Conservation (phyloP, 53 echinoderm and acorn worm species). For the Holothuria scabra region DNA sequence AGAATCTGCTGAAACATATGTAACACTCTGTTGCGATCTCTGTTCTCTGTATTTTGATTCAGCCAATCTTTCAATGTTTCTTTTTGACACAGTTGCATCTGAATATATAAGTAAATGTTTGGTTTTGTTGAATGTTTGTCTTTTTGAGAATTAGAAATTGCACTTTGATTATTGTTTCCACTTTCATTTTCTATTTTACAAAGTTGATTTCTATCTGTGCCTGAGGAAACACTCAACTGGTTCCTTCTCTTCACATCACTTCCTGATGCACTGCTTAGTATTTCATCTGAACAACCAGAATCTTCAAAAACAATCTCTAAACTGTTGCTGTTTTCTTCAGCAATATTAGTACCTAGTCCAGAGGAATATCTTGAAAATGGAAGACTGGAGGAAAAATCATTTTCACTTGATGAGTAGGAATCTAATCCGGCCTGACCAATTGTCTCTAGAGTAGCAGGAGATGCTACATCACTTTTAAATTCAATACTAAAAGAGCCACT, state of each 20-base stretch:
- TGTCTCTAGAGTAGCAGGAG: background rate
- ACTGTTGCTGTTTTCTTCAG: slow-evolving; percentile 60
- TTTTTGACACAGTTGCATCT: slow-evolving; percentile 98
- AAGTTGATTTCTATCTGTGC: background rate
- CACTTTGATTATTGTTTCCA: background rate
- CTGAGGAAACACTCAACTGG: background rate
- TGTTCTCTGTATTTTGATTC: slow-evolving; percentile 60
- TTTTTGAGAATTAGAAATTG: slow-evolving; percentile 9
- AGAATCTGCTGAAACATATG: slow-evolving; percentile 94
- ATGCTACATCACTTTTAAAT: slow-evolving; percentile 37
- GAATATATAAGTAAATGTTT: slow-evolving; percentile 90
- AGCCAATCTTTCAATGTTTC: slow-evolving; percentile 97
- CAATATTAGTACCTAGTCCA: background rate
- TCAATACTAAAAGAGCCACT: slow-evolving; percentile 93
- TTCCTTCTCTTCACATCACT: background rate
- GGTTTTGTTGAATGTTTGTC: slow-evolving; percentile 37
- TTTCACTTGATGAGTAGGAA: background rate
- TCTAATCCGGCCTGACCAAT: background rate
- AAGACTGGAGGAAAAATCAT: slow-evolving; percentile 22
- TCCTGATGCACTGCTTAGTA: background rate
- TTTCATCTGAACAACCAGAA: slow-evolving; percentile 57
- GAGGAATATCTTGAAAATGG: slow-evolving; percentile 62
- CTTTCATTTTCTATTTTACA: background rate
- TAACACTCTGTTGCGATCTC: slow-evolving; percentile 73
- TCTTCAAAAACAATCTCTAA: slow-evolving; percentile 79